Evolutionary conservation across 2,888 invertebrate species (phyloP), one percentile per base, ranked within the genome.

Genomic region (Pyrrhia umbra): DNA sequence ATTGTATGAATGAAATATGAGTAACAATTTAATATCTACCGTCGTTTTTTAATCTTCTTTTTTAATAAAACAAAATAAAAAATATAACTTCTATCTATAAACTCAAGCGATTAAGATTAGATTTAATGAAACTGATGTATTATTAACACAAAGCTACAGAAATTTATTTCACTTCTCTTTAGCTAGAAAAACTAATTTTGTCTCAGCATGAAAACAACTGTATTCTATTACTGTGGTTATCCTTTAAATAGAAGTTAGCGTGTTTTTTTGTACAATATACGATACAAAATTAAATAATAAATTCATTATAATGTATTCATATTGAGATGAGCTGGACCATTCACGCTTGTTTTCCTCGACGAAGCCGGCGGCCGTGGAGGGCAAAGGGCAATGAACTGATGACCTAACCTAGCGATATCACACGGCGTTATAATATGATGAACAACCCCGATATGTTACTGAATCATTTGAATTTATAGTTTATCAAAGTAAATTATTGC

Each of bases 221-320:
- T n/a, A n/a, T n/a, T n/a, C 23, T 23, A 23, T 4, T 23, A 23
- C 6, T 4, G 23, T 23, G 2, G 23, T 23, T 23, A 30, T 30
- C 30, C 30, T 30, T 30, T 13, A 30, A 30, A 30, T 13, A 13
- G 13, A 34, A 34, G n/a, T 34, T 1, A 6, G 13, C 10, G 13
- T 34, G n/a, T 34, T n/a, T 34, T 34, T 34, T n/a, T n/a, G 34
- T n/a, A 34, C 34, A 0, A n/a, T 34, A 34, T 34, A n/a, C n/a
- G n/a, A n/a, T n/a, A n/a, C n/a, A n/a, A n/a, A n/a, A n/a, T 34
- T n/a, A 34, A 34, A 34, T 34, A 34, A 34, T 34, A n/a, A 34
- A 34, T 34, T 34, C 34, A 34, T 34, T 34, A 34, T 34, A n/a
- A 34, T n/a, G n/a, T 34, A 34, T 34, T 34, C n/a, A 34, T 34